These are phyloP conservation scores for Suillia variegata DNA, from an alignment of 2,888 invertebrate genomes.

Conservation along the genomic window DNA sequence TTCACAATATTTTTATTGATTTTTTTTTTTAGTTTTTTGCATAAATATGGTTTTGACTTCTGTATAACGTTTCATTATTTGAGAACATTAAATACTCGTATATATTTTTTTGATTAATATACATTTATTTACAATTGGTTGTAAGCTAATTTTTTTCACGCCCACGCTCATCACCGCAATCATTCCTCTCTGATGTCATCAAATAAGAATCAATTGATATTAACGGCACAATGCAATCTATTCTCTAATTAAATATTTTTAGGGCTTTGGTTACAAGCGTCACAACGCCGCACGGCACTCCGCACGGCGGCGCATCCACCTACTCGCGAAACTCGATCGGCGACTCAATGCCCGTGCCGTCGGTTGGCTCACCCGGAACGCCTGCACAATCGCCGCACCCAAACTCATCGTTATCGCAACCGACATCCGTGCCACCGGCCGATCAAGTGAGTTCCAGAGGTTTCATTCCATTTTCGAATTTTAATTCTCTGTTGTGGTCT, in stretches of 20 bases:
- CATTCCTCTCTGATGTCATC: no score
- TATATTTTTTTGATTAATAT: no score
- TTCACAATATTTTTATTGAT: no score
- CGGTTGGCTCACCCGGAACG: conserved; percentile 71
- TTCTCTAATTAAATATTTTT: not conserved
- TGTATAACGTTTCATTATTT: no score
- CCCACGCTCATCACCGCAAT: no score
- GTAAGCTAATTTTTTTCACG: no score
- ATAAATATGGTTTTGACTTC: no score
- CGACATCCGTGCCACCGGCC: conserved; percentile 70
- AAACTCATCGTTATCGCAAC: conserved; percentile 71
- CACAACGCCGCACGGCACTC: conserved; percentile 62
- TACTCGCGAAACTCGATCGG: conserved; percentile 66
- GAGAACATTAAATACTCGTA: no score
- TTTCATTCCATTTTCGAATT: not conserved
- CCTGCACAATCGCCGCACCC: conserved; percentile 70
- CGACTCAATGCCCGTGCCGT: conserved; percentile 60
- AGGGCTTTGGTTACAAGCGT: not conserved
- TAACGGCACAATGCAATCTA: not conserved
- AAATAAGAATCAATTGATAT: no score
- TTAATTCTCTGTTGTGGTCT: not conserved
- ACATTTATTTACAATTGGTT: no score
- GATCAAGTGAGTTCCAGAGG: conserved; percentile 56
- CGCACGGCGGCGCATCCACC: conserved; percentile 71
- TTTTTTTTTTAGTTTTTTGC: no score